Evolutionary conservation across 2,888 invertebrate species (phyloP).

Genomic region (Stictocephala bisonia): DNA sequence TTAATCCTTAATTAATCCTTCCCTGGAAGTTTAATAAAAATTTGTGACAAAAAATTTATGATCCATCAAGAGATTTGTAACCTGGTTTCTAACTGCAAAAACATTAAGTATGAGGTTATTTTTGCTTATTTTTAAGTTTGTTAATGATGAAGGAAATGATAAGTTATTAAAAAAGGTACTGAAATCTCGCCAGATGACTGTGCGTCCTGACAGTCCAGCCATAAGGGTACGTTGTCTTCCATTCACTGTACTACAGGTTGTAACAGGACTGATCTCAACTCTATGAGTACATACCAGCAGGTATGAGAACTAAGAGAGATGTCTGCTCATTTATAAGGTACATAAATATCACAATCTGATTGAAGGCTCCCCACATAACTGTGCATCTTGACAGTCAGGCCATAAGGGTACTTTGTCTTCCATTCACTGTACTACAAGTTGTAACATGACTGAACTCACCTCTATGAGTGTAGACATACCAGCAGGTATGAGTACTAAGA

Average conservation of each 20-base stretch:
- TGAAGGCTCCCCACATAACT: not conserved
- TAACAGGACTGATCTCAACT: conserved; percentile 69
- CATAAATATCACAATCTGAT: conserved; percentile 87
- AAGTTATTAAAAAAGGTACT: too few species aligned
- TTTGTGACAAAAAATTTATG: too few species aligned
- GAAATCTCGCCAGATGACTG: not conserved
- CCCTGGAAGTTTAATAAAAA: too few species aligned
- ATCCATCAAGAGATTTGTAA: too few species aligned
- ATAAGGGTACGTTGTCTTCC: not conserved
- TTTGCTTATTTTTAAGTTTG: too few species aligned
- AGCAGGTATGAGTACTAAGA: conserved; percentile 87
- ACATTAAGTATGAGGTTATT: too few species aligned
- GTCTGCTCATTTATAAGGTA: conserved; percentile 94
- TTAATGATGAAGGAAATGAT: too few species aligned
- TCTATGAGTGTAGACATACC: conserved; percentile 91
- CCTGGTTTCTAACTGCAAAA: too few species aligned
- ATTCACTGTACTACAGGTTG: conserved; percentile 1
- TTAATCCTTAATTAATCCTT: too few species aligned
- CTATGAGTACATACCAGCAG: conserved; percentile 89
- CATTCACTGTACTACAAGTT: not conserved
- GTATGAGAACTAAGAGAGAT: conserved; percentile 87
- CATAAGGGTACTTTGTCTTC: not conserved
- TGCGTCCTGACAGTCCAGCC: not conserved
- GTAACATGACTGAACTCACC: conserved; percentile 66
- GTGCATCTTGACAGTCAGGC: not conserved